A percentile compares a stretch with the other conserved stretches of the same genome.
Evolutionary conservation across 2,797 vertebrate species (phyloP).

Genomic region (Mormyrus proboscirostris): DNA sequence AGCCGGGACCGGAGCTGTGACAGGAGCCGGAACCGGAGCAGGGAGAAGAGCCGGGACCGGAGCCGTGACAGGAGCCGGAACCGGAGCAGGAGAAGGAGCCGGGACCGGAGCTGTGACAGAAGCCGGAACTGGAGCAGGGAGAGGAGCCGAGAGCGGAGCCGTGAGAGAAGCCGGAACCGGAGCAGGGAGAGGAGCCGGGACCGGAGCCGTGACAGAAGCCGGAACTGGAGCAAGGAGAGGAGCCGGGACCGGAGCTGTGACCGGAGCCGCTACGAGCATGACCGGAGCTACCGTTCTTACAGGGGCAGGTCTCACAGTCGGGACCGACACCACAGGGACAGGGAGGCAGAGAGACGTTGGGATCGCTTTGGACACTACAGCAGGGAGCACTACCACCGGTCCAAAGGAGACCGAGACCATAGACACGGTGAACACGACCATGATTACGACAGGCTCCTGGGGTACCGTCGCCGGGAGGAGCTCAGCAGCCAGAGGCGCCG

Average conservation of each 20-base stretch:
- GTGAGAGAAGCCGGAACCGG: slow-evolving; percentile 39
- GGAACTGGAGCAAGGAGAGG: slow-evolving; percentile 49
- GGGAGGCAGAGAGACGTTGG: slow-evolving; percentile 35
- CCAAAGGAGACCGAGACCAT: slow-evolving; percentile 52
- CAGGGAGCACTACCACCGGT: slow-evolving; percentile 36
- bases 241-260: slow-evolving; percentile 50
- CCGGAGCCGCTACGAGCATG: slow-evolving; percentile 42
- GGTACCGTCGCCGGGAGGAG: slow-evolving; percentile 43
- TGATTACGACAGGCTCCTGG: slow-evolving; percentile 37
- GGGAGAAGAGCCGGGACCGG: slow-evolving; percentile 34
- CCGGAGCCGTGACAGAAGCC: slow-evolving; percentile 42
- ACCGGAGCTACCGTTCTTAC: slow-evolving; percentile 35
- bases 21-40: slow-evolving; percentile 34
- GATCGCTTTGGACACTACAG: slow-evolving; percentile 48
- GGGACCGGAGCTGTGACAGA: slow-evolving; percentile 49
- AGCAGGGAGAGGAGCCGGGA: slow-evolving; percentile 30
- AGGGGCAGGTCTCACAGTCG: slow-evolving; percentile 53
- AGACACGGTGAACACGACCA: slow-evolving; percentile 48
- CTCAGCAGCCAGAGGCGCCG: slow-evolving; percentile 45
- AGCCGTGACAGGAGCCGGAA: slow-evolving; percentile 39
- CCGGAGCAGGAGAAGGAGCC: slow-evolving; percentile 19
- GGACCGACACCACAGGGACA: slow-evolving; percentile 47
- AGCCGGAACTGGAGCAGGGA: slow-evolving; percentile 46
- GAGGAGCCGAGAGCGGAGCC: slow-evolving; percentile 45
- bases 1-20: slow-evolving; percentile 31